Conservation (phyloP, 2,888 invertebrate species). For the Dorcus parallelipipedus region DNA sequence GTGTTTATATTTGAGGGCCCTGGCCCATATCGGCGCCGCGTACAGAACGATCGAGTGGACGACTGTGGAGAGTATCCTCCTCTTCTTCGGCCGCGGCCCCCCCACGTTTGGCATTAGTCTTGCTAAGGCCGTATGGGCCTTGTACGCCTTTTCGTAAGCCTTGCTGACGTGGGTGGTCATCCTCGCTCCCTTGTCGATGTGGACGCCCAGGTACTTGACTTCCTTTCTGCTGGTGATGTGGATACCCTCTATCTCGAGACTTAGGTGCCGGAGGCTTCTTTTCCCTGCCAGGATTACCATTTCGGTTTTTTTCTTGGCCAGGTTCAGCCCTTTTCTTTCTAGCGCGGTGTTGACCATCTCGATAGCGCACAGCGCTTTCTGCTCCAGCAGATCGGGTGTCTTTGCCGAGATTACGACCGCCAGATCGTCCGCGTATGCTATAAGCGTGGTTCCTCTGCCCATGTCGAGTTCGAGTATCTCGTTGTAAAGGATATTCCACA, state of each 20-base stretch:
- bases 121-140: neutral
- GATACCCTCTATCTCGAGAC: neutral
- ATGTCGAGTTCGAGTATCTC: conserved; percentile 5
- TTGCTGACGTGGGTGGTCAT: conserved; percentile 4
- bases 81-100: conserved; percentile 3
- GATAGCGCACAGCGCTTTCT: too few species aligned
- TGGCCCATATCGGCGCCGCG: too few species aligned
- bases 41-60: too few species aligned
- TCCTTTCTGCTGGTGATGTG: neutral
- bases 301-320: too few species aligned
- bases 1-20: too few species aligned
- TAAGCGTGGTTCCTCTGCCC: neutral
- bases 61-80: neutral
- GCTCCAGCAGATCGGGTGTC: too few species aligned
- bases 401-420: too few species aligned
- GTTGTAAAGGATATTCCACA: conserved; percentile 18
- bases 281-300: too few species aligned
- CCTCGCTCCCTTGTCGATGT: neutral
- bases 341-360: too few species aligned
- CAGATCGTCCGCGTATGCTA: too few species aligned
- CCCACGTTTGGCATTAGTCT: conserved; percentile 1
- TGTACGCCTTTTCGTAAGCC: neutral
- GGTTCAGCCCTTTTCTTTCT: too few species aligned
- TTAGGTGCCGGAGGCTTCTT: too few species aligned
- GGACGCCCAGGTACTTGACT: conserved; percentile 7